A percentile compares a stretch with the other conserved stretches of the same genome.
These are phyloP conservation scores for Drosophila histrio DNA, from an alignment of 2,888 invertebrate genomes.

Conservation along the genomic window DNA sequence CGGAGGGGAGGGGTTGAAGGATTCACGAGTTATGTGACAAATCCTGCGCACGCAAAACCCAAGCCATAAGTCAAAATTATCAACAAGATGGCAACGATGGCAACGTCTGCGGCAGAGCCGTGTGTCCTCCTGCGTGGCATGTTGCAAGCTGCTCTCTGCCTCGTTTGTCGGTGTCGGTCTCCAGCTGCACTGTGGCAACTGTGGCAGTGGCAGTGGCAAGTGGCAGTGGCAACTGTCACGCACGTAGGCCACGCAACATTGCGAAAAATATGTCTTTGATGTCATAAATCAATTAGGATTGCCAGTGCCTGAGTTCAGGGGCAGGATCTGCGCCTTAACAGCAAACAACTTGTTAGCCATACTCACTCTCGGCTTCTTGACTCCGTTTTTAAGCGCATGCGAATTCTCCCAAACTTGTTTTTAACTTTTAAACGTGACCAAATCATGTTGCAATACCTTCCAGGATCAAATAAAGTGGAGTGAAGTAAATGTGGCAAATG, in stretches of 20 bases:
- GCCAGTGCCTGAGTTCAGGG: conserved; percentile 28
- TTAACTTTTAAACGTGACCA: conserved; percentile 71
- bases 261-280: conserved; percentile 84
- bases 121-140: conserved; percentile 35
- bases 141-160: conserved; percentile 29
- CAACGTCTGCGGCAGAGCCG: conserved; percentile 35
- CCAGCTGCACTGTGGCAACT: background rate
- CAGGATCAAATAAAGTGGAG: conserved; percentile 29
- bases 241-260: conserved; percentile 83
- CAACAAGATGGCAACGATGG: conserved; percentile 77
- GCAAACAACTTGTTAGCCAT: conserved; percentile 71
- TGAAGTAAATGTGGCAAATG: conserved; percentile 46
- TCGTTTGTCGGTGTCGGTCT: conserved; percentile 1
- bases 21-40: conserved; percentile 72
- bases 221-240: conserved; percentile 78
- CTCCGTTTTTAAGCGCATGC: conserved; percentile 24
- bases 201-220: conserved; percentile 7
- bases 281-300: conserved; percentile 83
- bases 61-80: conserved; percentile 83
- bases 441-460: conserved; percentile 34
- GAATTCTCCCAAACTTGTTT: conserved; percentile 38
- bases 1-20: background rate
- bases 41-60: conserved; percentile 69
- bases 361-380: conserved; percentile 5
- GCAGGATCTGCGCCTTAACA: conserved; percentile 65